These are phyloP conservation scores for Schrankia costaestrigalis DNA, from an alignment of 2,888 invertebrate species.

Conservation along the genomic window DNA sequence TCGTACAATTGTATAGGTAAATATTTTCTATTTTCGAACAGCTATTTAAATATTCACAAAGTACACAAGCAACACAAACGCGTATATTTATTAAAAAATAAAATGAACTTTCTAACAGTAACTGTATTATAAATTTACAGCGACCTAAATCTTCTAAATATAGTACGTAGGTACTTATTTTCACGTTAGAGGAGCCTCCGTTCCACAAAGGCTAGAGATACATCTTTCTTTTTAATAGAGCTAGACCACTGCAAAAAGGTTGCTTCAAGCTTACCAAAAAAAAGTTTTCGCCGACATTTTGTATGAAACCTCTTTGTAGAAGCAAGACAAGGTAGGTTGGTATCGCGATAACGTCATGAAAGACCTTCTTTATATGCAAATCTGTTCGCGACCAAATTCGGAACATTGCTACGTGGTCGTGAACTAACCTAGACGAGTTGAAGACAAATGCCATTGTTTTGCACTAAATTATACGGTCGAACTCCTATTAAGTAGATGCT, in stretches of 20 bases:
- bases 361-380: slow-evolving; percentile 57
- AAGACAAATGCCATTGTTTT: no score
- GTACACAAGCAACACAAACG: no score
- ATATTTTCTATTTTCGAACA: no score
- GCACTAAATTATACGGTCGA: no score
- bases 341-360: slow-evolving; percentile 48
- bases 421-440: no score
- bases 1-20: no score
- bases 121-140: slow-evolving; percentile 4
- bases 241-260: slow-evolving; percentile 53
- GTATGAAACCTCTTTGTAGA: slow-evolving; percentile 43
- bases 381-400: slow-evolving; percentile 43
- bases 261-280: slow-evolving; percentile 41
- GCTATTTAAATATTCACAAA: no score
- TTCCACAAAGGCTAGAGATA: slow-evolving; percentile 45
- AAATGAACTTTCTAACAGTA: no score
- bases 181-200: slow-evolving; percentile 30
- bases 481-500: no score
- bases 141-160: slow-evolving; percentile 36
- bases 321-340: slow-evolving; percentile 31
- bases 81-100: no score
- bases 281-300: slow-evolving; percentile 44
- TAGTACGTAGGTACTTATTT: slow-evolving; percentile 34
- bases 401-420: slow-evolving; percentile 17
- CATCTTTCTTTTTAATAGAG: slow-evolving; percentile 54